Evolutionary conservation across 92 coral and sea anemone genomes (phyloP), one percentile per base, ranked within the genome.

Genomic region (Hydrozoanthus gracilis): DNA sequence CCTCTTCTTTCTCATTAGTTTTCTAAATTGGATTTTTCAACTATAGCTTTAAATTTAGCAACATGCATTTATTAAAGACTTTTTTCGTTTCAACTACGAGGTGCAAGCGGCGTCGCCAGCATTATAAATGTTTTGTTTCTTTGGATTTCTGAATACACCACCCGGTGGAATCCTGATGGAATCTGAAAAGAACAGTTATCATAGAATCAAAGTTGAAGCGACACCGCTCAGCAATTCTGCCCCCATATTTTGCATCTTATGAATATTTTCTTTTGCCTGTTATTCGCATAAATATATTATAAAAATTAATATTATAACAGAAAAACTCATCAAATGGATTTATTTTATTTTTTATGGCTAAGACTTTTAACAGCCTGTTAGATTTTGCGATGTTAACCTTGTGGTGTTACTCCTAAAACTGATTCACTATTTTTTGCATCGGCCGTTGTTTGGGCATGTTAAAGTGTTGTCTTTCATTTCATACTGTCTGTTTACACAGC

Each of bases 401-500:
- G 46, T 64, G 14, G 64, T 80, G 48, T 64, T 27, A 27, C 39
- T 27, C 39, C 39, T 27, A 27, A 27, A 27, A 27, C 39, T 27
- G 39, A 27, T 27, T 27, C 39, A 27, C 39, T 27, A 27, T 27
- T 27, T 27, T 27, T 27, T 27, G 39, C 39, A 27, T 27, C 39
- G 39, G 39, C 39, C 39, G 39, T 44, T 87, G 88, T 91, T 88
- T 88, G 86, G 58, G 72, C 77, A 82, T 67, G 45, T 50, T 77
- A 88, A 77, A 78, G 89, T 76, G 91, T 88, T 88, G 87, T 84
- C 91, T 88, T 71, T 88, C 82, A 69, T 86, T 49, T 62, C 77
- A 84, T 77, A 44, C 76, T 77, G 77, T 52, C 18, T 91, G 86
- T 91, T 88, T 88, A 88, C 89, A 67, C 91, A 83, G 74, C 79